These are phyloP conservation scores for Hippocampus kuda DNA, from an alignment of 2,797 vertebrate genomes.

Conservation along the genomic window DNA sequence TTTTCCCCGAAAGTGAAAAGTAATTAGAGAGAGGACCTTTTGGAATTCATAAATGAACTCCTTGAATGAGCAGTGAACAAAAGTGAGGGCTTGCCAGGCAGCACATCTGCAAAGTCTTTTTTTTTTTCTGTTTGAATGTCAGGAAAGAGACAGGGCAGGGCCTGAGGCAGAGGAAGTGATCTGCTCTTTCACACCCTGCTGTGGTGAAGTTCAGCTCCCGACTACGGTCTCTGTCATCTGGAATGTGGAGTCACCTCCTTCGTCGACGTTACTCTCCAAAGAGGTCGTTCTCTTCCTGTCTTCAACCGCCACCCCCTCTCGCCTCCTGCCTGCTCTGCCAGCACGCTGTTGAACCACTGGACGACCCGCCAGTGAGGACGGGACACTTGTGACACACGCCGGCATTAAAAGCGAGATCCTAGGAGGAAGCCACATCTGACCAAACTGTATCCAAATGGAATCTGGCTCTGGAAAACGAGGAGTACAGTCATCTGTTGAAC, in stretches of 20 bases:
- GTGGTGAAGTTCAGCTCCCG: slow-evolving; percentile 58
- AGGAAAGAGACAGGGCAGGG: slow-evolving; percentile 41
- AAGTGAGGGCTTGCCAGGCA: slow-evolving; percentile 10
- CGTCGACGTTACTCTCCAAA: slow-evolving; percentile 45
- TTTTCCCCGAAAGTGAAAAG: slow-evolving; percentile 39
- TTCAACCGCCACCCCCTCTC: slow-evolving; percentile 47
- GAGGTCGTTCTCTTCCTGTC: slow-evolving; percentile 46
- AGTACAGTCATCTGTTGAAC: slow-evolving; percentile 63
- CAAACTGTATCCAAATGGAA: slow-evolving; percentile 42
- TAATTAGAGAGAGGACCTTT: slow-evolving; percentile 4
- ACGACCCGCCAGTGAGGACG: slow-evolving; percentile 31
- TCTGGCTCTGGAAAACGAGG: slow-evolving; percentile 46
- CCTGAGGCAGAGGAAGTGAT: slow-evolving; percentile 39
- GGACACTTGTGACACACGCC: slow-evolving; percentile 28
- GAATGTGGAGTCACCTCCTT: slow-evolving; percentile 67
- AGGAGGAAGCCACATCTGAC: slow-evolving; percentile 34
- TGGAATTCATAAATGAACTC: slow-evolving; percentile 16
- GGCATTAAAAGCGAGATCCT: slow-evolving; percentile 38
- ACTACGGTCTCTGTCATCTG: slow-evolving; percentile 59
- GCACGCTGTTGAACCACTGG: slow-evolving; percentile 34
- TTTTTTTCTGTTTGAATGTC: slow-evolving; percentile 37
- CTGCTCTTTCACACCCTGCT: slow-evolving; percentile 53
- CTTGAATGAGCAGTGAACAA: slow-evolving; percentile 25
- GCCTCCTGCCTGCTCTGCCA: slow-evolving; percentile 44
- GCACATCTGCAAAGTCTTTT: slow-evolving; percentile 24